Conservation (phyloP, 2,888 invertebrate genomes). For the Psylliodes chrysocephalus region DNA sequence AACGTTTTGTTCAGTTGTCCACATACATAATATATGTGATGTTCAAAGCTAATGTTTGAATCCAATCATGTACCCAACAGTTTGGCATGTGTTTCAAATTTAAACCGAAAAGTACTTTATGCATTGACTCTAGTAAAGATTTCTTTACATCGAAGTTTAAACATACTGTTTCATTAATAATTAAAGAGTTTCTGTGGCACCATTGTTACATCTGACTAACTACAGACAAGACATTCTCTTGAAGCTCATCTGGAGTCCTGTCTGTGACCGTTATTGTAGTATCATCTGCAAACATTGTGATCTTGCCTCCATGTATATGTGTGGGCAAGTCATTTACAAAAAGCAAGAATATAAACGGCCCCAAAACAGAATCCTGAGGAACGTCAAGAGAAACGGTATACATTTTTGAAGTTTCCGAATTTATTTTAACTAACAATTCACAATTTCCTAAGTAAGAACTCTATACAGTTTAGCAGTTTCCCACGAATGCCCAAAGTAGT, state of each 20-base stretch:
- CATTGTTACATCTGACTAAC: slow-evolving; percentile 11
- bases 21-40: neutral
- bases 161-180: slow-evolving; percentile 6
- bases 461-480: slow-evolving; percentile 7
- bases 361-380: slow-evolving; percentile 14
- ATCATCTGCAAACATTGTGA: slow-evolving; percentile 18
- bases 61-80: slow-evolving; percentile 9
- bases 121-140: neutral
- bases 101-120: neutral
- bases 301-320: neutral
- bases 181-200: slow-evolving; percentile 6
- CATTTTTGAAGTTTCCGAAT: slow-evolving; percentile 2
- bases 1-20: slow-evolving; percentile 2
- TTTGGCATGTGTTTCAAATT: slow-evolving; percentile 3
- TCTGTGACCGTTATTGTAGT: slow-evolving; percentile 15
- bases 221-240: neutral
- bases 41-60: neutral
- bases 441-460: slow-evolving; percentile 10
- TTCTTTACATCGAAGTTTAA: slow-evolving; percentile 12
- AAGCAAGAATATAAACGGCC: slow-evolving; percentile 11
- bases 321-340: slow-evolving; percentile 10
- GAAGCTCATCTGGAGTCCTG: slow-evolving; percentile 4
- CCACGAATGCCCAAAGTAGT: slow-evolving; percentile 1
- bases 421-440: slow-evolving; percentile 8
- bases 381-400: neutral